Conservation (phyloP, 37 sponge, comb jelly and placozoan genomes). For the Aplysina aerophoba region DNA sequence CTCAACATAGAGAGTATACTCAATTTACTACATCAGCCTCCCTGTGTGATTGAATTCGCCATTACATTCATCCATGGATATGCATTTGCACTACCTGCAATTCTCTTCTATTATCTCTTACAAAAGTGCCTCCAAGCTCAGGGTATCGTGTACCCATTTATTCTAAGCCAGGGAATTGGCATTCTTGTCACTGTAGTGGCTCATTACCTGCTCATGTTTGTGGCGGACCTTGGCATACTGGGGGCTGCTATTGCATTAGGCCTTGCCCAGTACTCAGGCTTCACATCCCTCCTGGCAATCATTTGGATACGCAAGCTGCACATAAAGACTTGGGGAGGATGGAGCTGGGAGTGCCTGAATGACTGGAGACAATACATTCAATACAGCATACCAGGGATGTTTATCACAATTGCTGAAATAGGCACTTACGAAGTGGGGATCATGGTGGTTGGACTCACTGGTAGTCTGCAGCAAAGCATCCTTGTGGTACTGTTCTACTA, state of each 20-base stretch:
- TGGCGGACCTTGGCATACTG: conserved; percentile 23
- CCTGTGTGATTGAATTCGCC: conserved; percentile 47
- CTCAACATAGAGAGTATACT: conserved; percentile 58
- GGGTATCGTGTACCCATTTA: conserved; percentile 55
- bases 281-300: conserved; percentile 12
- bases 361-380: conserved; percentile 54
- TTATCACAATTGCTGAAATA: conserved; percentile 45
- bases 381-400: conserved; percentile 49
- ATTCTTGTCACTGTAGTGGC: conserved; percentile 25
- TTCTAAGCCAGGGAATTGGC: neutral
- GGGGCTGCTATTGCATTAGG: conserved; percentile 17
- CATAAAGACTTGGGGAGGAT: conserved; percentile 64
- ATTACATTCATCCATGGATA: no score
- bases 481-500: conserved; percentile 38
- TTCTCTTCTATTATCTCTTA: conserved; percentile 25
- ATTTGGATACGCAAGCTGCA: conserved; percentile 41
- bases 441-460: conserved; percentile 48
- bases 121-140: conserved; percentile 68
- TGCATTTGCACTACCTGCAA: no score
- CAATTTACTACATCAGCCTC: conserved; percentile 40
- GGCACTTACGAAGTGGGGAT: conserved; percentile 47
- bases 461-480: conserved; percentile 42
- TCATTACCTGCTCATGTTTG: conserved; percentile 40
- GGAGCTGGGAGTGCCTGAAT: conserved; percentile 62
- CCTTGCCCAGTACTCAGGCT: neutral